Evolutionary conservation across 2,113 vertebrate species (phyloP).

Genomic region (Lontra canadensis): DNA sequence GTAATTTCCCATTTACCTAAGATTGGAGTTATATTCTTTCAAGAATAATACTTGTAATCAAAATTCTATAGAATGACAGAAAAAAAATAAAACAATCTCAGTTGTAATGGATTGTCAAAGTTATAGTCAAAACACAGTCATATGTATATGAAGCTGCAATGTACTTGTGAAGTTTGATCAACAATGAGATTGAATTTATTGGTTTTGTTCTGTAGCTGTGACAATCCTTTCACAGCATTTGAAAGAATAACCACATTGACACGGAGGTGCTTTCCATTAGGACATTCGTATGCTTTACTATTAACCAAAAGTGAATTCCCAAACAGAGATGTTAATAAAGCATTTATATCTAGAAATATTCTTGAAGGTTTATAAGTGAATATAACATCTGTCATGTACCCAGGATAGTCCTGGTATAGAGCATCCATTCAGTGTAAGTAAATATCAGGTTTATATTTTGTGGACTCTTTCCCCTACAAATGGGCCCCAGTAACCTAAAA

Average conservation of each 20-base stretch:
- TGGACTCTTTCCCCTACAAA: background rate
- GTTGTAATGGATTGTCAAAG: background rate
- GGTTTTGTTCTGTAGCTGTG: background rate
- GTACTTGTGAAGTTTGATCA: background rate
- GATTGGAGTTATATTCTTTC: constrained; percentile 7
- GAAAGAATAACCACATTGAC: background rate
- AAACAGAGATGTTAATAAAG: background rate
- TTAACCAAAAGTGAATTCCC: background rate
- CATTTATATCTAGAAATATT: background rate
- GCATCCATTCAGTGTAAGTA: background rate
- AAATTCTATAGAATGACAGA: background rate
- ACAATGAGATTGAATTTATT: background rate
- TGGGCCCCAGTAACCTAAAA: background rate
- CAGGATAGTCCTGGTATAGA: background rate
- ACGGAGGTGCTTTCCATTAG: background rate
- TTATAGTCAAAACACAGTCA: background rate
- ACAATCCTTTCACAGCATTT: background rate
- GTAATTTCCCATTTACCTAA: background rate
- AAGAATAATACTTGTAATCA: background rate
- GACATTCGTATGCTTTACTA: background rate
- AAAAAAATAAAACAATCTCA: background rate
- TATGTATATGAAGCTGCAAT: background rate
- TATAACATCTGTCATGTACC: background rate
- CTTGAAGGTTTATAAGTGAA: background rate
- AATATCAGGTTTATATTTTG: constrained; percentile 2